Conservation (phyloP, 64 coral and sea anemone genomes). For the Pocillopora verrucosa region DNA sequence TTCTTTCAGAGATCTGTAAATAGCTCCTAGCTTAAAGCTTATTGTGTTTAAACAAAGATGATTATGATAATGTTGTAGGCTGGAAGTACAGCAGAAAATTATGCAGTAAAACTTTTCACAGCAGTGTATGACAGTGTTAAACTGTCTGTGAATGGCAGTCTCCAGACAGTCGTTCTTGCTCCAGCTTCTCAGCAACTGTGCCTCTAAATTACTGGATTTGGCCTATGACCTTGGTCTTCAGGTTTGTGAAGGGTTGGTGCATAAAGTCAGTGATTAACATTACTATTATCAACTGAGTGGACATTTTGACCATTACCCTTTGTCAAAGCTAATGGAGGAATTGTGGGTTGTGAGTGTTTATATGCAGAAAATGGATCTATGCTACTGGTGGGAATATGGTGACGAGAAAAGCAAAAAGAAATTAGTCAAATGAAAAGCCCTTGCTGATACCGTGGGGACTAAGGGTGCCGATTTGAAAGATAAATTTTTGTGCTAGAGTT, state of each 20-base stretch:
- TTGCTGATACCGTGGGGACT: too few species aligned
- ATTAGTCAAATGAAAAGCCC: too few species aligned
- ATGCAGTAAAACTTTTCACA: conserved; percentile 43
- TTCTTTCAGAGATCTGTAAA: too few species aligned
- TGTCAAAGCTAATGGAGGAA: too few species aligned
- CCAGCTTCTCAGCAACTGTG: conserved; percentile 91
- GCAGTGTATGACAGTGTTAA: conserved; percentile 75
- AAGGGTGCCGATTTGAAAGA: too few species aligned
- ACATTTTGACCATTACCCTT: neutral
- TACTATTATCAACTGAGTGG: neutral
- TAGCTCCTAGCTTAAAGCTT: too few species aligned
- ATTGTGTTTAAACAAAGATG: too few species aligned
- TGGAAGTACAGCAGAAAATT: neutral
- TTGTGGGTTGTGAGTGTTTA: too few species aligned
- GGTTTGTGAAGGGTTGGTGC: conserved; percentile 24
- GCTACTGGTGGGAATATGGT: too few species aligned
- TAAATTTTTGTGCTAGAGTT: too few species aligned
- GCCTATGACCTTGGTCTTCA: conserved; percentile 82
- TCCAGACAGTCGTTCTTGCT: conserved; percentile 52
- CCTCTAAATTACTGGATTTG: conserved; percentile 81
- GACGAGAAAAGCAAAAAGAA: too few species aligned
- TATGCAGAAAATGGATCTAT: too few species aligned
- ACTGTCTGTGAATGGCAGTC: neutral
- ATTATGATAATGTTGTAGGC: neutral
- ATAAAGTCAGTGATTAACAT: neutral